Conservation (phyloP, 2,797 vertebrate genomes). For the Propithecus deckenii region DNA sequence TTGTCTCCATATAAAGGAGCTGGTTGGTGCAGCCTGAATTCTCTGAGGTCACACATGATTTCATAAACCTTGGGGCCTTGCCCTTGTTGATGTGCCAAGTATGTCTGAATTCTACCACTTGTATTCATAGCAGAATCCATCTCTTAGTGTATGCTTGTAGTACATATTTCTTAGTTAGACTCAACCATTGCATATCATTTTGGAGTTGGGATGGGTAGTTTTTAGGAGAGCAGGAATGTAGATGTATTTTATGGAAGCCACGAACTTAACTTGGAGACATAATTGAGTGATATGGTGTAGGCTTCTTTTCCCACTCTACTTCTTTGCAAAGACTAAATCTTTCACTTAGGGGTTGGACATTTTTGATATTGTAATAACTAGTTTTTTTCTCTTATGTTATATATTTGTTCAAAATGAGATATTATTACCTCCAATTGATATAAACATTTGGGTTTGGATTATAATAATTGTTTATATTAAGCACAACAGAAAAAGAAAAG, state of each 20-base stretch:
- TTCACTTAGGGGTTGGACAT: not conserved
- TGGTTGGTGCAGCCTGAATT: too few relatives aligned
- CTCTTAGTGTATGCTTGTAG: not conserved
- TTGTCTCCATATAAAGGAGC: accelerated
- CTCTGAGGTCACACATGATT: not conserved
- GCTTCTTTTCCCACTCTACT: too few relatives aligned
- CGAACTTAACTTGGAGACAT: not conserved
- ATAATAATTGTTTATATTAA: not conserved
- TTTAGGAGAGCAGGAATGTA: not conserved
- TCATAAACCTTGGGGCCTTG: not conserved
- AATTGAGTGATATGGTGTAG: accelerated
- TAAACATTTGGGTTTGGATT: not conserved
- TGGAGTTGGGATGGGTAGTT: not conserved
- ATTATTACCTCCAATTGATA: not conserved
- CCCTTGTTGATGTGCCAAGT: too few relatives aligned
- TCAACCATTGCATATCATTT: not conserved
- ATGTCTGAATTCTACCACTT: not conserved
- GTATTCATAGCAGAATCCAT: too few relatives aligned
- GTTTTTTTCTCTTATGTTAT: not conserved
- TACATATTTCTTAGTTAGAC: not conserved
- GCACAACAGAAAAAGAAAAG: not conserved
- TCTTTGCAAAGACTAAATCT: not conserved
- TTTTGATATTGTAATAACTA: not conserved
- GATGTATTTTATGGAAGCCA: not conserved
- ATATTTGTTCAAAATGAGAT: not conserved